phyloP scores from a whole-genome alignment of 1,140 invertebrate species.

The Linepithema humile region DNA sequence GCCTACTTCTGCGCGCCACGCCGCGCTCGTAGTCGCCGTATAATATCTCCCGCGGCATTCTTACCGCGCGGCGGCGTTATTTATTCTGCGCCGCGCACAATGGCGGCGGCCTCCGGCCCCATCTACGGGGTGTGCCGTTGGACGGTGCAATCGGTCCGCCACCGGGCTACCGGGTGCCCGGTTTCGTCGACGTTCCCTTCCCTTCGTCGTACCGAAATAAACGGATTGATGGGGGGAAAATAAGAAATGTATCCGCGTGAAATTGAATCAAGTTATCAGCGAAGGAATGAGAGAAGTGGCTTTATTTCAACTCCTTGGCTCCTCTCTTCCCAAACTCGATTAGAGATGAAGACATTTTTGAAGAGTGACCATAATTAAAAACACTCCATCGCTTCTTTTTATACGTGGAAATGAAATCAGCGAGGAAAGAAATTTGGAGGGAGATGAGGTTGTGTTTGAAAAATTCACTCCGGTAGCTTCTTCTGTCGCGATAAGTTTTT shows the following conservation, averaged over 20 bases:
- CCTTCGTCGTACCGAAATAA: background rate
- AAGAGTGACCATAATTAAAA: background rate
- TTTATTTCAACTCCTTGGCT: no score
- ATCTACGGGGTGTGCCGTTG: slow-evolving; percentile 65
- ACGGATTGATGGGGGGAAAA: background rate
- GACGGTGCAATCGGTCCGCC: background rate
- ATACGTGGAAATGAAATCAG: background rate
- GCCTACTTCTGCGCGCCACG: slow-evolving; percentile 81
- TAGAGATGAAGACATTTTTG: background rate
- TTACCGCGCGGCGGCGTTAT: slow-evolving; percentile 80
- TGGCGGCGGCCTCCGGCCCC: slow-evolving; percentile 71
- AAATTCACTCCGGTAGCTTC: background rate
- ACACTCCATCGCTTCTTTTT: background rate
- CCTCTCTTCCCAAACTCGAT: background rate
- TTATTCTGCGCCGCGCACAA: slow-evolving; percentile 78
- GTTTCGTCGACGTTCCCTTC: background rate
- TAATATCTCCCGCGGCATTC: slow-evolving; percentile 83
- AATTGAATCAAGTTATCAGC: background rate
- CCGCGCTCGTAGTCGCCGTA: slow-evolving; percentile 74
- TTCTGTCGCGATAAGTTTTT: no score
- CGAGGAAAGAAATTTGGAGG: background rate
- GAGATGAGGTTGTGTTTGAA: background rate
- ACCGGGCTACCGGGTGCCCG: background rate
- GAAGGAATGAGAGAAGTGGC: background rate
- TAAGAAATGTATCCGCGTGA: no score